Conservation (phyloP, 2,113 vertebrate species). For the Toxostoma redivivum region DNA sequence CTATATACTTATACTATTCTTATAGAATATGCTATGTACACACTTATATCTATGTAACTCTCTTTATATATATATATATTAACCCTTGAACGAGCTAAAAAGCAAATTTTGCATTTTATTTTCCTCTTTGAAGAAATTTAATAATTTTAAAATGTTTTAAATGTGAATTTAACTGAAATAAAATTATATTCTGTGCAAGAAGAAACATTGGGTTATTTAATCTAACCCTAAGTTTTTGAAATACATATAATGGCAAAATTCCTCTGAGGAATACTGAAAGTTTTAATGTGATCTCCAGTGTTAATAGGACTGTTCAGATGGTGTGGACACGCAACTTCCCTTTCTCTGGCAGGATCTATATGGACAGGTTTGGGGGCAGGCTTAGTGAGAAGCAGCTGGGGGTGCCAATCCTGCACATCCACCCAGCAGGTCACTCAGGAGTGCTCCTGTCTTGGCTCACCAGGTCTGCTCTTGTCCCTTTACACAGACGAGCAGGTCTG, state of each 20-base stretch:
- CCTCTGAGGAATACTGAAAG: neutral
- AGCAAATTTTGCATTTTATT: neutral
- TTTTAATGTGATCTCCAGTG: neutral
- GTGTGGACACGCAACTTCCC: rapidly evolving
- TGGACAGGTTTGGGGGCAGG: neutral
- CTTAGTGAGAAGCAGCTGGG: neutral
- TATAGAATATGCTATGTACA: neutral
- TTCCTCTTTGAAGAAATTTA: neutral
- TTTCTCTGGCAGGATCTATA: rapidly evolving
- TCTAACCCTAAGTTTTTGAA: rapidly evolving
- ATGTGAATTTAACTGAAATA: neutral
- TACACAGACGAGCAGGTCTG: neutral
- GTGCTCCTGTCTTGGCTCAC: rapidly evolving
- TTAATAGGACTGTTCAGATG: neutral
- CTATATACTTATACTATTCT: too few species aligned
- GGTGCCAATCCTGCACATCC: neutral
- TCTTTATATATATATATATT: too few species aligned
- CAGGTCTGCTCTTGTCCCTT: neutral
- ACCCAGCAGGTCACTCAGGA: neutral
- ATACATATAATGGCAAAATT: neutral
- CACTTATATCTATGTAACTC: neutral
- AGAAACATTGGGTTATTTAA: neutral
- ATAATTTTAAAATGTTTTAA: neutral
- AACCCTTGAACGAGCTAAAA: neutral
- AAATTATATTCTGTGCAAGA: neutral